These are phyloP conservation scores for Orthosia cruda DNA, from an alignment of 2,888 invertebrate species.

Conservation along the genomic window DNA sequence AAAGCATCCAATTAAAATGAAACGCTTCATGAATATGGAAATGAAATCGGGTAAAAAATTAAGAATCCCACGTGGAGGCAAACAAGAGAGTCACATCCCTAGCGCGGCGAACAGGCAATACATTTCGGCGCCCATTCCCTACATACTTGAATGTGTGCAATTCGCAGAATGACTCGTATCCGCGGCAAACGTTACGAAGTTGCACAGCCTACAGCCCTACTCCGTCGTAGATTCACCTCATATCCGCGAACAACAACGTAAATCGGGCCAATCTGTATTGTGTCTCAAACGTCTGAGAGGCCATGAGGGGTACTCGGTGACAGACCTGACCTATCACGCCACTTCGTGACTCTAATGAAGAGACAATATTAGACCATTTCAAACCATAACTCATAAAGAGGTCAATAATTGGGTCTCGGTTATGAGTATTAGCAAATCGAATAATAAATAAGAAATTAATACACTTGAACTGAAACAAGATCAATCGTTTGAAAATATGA, in stretches of 20 bases:
- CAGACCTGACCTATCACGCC: neutral
- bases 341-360: neutral
- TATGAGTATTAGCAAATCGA: neutral
- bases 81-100: constrained; percentile 64
- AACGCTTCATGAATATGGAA: constrained; percentile 18
- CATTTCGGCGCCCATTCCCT: constrained; percentile 70
- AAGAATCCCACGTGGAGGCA: constrained; percentile 22
- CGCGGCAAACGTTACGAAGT: constrained; percentile 56
- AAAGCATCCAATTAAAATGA: constrained; percentile 28
- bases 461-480: neutral
- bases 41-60: constrained; percentile 20
- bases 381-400: neutral
- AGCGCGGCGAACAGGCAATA: constrained; percentile 71
- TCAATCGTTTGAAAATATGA: neutral
- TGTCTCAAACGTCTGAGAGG: constrained; percentile 24
- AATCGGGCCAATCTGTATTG: constrained; percentile 80
- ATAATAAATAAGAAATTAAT: neutral
- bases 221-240: constrained; percentile 61
- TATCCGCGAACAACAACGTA: constrained; percentile 72
- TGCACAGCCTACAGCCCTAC: constrained; percentile 66
- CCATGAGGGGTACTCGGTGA: constrained; percentile 18
- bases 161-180: constrained; percentile 73
- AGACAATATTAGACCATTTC: neutral
- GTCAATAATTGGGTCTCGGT: neutral
- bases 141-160: constrained; percentile 77